These are phyloP conservation scores for Sceloporus undulatus DNA, from an alignment of 2,113 vertebrate genomes.

Conservation along the genomic window DNA sequence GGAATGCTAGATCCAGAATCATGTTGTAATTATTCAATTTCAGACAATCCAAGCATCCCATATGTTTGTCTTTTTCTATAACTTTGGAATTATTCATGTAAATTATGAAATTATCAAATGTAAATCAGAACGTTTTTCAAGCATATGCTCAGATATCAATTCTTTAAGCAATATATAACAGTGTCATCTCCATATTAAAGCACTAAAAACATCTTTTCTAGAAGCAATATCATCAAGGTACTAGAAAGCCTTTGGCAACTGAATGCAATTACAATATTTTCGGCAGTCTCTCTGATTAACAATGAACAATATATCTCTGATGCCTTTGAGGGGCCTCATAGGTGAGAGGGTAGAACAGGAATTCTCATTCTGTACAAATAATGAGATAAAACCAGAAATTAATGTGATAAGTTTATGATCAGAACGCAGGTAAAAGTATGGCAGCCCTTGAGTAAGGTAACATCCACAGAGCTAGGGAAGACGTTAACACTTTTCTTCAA, in stretches of 20 bases:
- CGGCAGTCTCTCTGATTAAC: constrained; percentile 63
- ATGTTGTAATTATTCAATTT: constrained; percentile 57
- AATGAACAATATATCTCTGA: constrained; percentile 28
- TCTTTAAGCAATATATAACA: constrained; percentile 64
- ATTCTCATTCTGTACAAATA: not conserved
- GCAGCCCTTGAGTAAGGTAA: not conserved
- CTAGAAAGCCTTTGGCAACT: constrained; percentile 63
- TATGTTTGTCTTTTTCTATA: constrained; percentile 53
- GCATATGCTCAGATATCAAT: constrained; percentile 62
- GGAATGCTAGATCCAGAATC: not conserved
- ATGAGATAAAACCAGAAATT: not conserved
- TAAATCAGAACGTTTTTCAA: constrained; percentile 32
- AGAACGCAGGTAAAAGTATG: not conserved
- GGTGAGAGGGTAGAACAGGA: not conserved
- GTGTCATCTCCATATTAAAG: constrained; percentile 67
- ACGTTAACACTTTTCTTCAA: not conserved
- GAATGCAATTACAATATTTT: constrained; percentile 66
- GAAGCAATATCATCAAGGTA: constrained; percentile 57
- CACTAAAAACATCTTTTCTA: constrained; percentile 57
- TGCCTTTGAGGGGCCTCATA: not conserved
- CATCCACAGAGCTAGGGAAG: not conserved
- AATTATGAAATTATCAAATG: constrained; percentile 64
- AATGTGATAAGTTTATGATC: not conserved
- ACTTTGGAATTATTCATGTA: constrained; percentile 53
- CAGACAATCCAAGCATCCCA: constrained; percentile 56